Evolutionary conservation across 2,888 invertebrate genomes (phyloP).

Genomic region (Eupithecia tripunctaria): DNA sequence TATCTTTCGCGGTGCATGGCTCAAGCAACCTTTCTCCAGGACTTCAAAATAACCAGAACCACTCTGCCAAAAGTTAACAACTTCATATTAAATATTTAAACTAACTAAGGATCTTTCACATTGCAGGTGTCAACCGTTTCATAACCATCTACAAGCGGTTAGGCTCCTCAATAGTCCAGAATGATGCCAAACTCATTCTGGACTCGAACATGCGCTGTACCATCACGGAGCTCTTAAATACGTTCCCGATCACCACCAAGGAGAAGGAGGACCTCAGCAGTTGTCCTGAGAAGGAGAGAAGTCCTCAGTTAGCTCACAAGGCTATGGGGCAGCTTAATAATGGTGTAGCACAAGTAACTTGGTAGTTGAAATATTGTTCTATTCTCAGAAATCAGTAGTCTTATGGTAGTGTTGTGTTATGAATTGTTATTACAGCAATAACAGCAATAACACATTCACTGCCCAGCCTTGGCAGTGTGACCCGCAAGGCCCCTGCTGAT

Average conservation of each 20-base stretch:
- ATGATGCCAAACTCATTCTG: slow-evolving; percentile 86
- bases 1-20: background rate
- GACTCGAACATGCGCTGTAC: slow-evolving; percentile 86
- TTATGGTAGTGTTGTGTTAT: background rate
- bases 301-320: slow-evolving; percentile 82
- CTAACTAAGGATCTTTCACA: background rate
- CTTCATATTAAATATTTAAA: background rate
- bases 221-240: slow-evolving; percentile 85
- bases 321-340: slow-evolving; percentile 87
- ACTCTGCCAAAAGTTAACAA: background rate
- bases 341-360: slow-evolving; percentile 85
- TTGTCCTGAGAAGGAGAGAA: slow-evolving; percentile 86
- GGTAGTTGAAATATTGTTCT: background rate
- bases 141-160: slow-evolving; percentile 89
- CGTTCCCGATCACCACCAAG: slow-evolving; percentile 87
- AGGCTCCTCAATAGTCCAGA: slow-evolving; percentile 87
- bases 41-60: background rate
- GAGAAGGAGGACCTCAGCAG: slow-evolving; percentile 89
- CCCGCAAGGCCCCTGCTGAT: too few species aligned
- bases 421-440: background rate
- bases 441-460: too few species aligned
- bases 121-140: slow-evolving; percentile 86
- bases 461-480: too few species aligned
- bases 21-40: background rate
- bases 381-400: background rate